phyloP scores from a whole-genome alignment of 2,797 vertebrate species.

The Champsocephalus gunnari region DNA sequence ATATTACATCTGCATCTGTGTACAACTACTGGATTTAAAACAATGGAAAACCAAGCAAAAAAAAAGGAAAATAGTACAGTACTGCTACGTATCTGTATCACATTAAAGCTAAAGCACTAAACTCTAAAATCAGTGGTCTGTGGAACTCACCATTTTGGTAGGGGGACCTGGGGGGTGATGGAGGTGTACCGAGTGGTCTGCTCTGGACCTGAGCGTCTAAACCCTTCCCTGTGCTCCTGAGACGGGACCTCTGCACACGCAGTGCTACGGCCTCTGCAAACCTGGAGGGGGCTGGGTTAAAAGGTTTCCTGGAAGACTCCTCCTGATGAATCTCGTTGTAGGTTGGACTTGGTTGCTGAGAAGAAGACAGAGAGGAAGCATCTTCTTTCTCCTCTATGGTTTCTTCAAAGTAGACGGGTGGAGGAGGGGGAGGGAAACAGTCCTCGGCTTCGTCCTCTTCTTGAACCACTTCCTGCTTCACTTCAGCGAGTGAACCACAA shows the following conservation, averaged over 20 bases:
- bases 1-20: too few species aligned
- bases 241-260: slow-evolving; percentile 86
- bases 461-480: slow-evolving; percentile 6
- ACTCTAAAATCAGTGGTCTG: neutral
- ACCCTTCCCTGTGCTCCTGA: slow-evolving; percentile 77
- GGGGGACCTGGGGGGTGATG: slow-evolving; percentile 32
- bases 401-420: slow-evolving; percentile 66
- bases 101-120: neutral
- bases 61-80: neutral
- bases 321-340: neutral
- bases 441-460: slow-evolving; percentile 33
- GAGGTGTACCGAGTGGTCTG: slow-evolving; percentile 25
- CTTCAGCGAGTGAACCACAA: neutral
- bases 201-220: neutral
- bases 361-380: neutral
- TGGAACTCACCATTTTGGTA: slow-evolving; percentile 72
- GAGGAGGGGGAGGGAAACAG: slow-evolving; percentile 72
- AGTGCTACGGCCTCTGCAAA: slow-evolving; percentile 92
- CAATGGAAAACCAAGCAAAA: too few species aligned
- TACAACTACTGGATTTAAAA: too few species aligned
- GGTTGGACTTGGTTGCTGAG: neutral
- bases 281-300: slow-evolving; percentile 78
- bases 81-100: neutral
- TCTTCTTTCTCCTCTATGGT: slow-evolving; percentile 21
- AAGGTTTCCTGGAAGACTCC: too few species aligned